These are phyloP conservation scores for Grallaria varia DNA, from an alignment of 2,113 vertebrate species.

Conservation along the genomic window DNA sequence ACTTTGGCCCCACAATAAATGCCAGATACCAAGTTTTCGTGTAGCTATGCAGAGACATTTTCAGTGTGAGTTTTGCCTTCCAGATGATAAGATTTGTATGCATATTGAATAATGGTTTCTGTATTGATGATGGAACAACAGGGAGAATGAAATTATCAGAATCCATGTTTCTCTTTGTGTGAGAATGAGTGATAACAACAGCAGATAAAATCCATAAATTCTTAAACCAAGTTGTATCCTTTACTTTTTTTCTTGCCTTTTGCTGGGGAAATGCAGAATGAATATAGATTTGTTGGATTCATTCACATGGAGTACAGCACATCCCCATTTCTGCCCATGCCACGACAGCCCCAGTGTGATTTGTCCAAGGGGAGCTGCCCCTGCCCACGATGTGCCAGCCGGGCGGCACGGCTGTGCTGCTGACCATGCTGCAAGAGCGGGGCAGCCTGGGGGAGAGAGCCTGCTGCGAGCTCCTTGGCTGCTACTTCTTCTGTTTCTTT, in stretches of 20 bases:
- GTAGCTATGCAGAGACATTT: neutral
- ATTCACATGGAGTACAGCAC: fast-evolving
- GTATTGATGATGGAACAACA: neutral
- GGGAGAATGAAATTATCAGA: neutral
- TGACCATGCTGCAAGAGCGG: neutral
- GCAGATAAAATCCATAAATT: neutral
- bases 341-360: fast-evolving
- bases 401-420: neutral
- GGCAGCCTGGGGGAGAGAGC: neutral
- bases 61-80: neutral
- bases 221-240: neutral
- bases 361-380: neutral
- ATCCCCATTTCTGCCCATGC: neutral
- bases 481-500: neutral
- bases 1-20: neutral
- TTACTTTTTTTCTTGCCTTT: neutral
- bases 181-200: neutral
- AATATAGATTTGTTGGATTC: neutral
- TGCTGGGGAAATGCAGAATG: neutral
- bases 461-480: neutral
- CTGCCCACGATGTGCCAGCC: neutral
- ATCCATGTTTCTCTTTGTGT: neutral
- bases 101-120: neutral
- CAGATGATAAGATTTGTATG: neutral
- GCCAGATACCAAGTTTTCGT: neutral